Percentiles rank a stretch among this genome's conserved stretches.
These are phyloP conservation scores for Panthera tigris DNA, from an alignment of 2,113 vertebrate genomes.

Conservation along the genomic window DNA sequence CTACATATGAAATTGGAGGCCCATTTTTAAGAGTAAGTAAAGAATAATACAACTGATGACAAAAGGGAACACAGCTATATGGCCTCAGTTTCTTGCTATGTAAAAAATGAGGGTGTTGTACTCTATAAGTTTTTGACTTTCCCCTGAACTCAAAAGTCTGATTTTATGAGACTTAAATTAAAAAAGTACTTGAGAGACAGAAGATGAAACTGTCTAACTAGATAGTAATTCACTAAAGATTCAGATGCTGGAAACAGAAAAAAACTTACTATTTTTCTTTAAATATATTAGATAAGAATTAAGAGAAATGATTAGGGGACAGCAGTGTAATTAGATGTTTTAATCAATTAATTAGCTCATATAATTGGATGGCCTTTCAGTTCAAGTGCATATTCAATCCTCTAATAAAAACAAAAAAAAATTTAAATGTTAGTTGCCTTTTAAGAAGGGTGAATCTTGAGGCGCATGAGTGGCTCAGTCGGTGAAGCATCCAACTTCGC, in stretches of 20 bases:
- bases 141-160: neutral
- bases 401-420: neutral
- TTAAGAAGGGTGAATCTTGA: neutral
- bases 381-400: neutral
- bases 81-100: neutral
- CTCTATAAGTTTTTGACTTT: neutral
- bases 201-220: neutral
- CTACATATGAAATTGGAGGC: neutral
- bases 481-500: too few relatives aligned
- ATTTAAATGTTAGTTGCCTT: neutral
- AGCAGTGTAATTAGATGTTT: neutral
- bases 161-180: conserved; percentile 16
- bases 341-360: neutral
- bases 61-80: neutral
- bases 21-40: neutral
- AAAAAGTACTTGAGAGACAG: neutral
- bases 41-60: neutral
- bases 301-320: neutral
- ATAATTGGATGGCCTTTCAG: neutral
- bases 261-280: neutral
- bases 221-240: neutral
- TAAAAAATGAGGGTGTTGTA: neutral
- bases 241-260: neutral
- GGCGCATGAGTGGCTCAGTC: too few relatives aligned
- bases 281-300: conserved; percentile 16